Evolutionary conservation across 1,140 invertebrate species (phyloP).

Genomic region (Cydia strobilella): DNA sequence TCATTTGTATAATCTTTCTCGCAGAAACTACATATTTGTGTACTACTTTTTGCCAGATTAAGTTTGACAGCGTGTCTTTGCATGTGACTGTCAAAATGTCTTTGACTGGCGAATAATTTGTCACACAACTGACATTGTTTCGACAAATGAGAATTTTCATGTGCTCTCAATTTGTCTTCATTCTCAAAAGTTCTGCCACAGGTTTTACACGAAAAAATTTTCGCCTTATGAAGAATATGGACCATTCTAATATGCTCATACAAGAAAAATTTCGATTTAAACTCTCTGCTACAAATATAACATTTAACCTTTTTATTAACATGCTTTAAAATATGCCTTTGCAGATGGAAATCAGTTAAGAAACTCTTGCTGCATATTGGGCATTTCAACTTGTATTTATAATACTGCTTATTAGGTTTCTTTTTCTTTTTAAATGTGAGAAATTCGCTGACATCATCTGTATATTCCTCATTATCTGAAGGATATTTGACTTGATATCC

Average conservation of each 20-base stretch:
- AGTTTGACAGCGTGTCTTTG: constrained; percentile 60
- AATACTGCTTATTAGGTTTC: constrained; percentile 39
- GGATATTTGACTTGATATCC: constrained; percentile 36
- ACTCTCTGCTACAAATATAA: constrained; percentile 46
- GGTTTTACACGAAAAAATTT: constrained; percentile 46
- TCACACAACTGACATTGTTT: constrained; percentile 60
- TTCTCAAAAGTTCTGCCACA: constrained; percentile 55
- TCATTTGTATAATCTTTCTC: constrained; percentile 63
- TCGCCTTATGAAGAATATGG: constrained; percentile 49
- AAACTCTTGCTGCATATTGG: constrained; percentile 68
- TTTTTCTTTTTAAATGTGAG: constrained; percentile 63
- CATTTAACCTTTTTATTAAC: constrained; percentile 53
- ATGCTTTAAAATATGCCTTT: constrained; percentile 64
- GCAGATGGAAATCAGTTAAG: constrained; percentile 65
- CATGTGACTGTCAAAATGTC: constrained; percentile 55
- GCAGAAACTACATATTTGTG: constrained; percentile 68
- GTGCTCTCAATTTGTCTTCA: constrained; percentile 47
- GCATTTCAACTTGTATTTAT: constrained; percentile 51
- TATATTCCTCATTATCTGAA: constrained; percentile 40
- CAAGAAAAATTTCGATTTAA: constrained; percentile 64
- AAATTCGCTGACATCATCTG: constrained; percentile 64
- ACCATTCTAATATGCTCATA: constrained; percentile 63
- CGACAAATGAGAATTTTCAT: constrained; percentile 49
- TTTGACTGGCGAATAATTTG: constrained; percentile 56
- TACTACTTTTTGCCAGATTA: constrained; percentile 35